Evolutionary conservation across 2,113 vertebrate genomes (phyloP), one percentile per base, ranked within the genome.

Genomic region (Sprattus sprattus): DNA sequence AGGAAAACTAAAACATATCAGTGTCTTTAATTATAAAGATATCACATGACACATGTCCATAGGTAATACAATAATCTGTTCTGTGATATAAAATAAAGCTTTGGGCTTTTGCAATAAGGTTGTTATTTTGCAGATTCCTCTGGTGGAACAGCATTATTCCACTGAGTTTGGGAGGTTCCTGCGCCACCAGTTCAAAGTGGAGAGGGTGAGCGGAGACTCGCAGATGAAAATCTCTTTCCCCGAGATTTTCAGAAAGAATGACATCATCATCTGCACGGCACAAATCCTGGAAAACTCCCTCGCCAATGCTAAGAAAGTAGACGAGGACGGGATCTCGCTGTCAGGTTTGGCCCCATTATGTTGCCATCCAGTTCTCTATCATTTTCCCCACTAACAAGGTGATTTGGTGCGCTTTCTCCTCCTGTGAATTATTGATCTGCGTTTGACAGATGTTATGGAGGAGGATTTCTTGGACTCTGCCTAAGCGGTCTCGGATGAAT

Each of bases 191-290:
- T 99, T 98, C 87, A 88, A 45, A 7, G 94, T 98, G 88, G 96
- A 89, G 89, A 90, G 96, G 89, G 95, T 99, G 92, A 99, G 97
- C 83, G 98, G 98, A 87, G 95, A 97, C 90, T 94, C 93, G 32
- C 95, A 96, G 86, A 94, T 97, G 88, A 99, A 99, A 94, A 98
- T 98, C 93, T 97, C 97, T 71, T 99, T 99, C 92, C 93, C 96
- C 86, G 93, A 97, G 91, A 95, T 96, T n/a, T 95, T 98, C 50
- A 93, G 88, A 91, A 91, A 92, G 16, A 90, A 95, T 86, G 96
- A 99, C 88, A 95, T 99, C 88, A 96, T 99, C 90, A 97, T 99
- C 88, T 96, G 97, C 91, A 99, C 98, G n/a, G 98, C 98, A 84
- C 97, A 99, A 92, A 99, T 99, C 67, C 95, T 99, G 86, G 97